phyloP scores from a whole-genome alignment of 2,888 invertebrate species.

The Heliconius sara region DNA sequence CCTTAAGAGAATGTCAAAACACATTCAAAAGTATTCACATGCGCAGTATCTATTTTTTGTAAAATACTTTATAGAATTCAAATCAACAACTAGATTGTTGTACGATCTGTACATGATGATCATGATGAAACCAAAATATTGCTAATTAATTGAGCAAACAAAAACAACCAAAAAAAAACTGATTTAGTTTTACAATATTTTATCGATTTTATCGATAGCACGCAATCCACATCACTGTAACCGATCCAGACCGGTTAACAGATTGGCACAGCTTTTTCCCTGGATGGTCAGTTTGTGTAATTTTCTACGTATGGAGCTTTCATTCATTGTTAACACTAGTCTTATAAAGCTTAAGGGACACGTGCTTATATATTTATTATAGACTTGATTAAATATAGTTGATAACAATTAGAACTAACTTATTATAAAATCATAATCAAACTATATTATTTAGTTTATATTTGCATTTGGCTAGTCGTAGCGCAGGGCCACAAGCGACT shows the following conservation, averaged over 20 bases:
- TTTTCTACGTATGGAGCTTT: constrained; percentile 43
- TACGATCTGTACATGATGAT: background rate
- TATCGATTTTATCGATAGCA: constrained; percentile 46
- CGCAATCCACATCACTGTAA: constrained; percentile 55
- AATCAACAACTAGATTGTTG: background rate
- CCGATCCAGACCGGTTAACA: constrained; percentile 70
- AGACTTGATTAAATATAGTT: background rate
- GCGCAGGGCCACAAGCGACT: too few relatives aligned
- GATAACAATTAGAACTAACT: too few relatives aligned
- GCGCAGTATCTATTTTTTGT: too few relatives aligned
- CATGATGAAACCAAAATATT: background rate
- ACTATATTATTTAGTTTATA: background rate
- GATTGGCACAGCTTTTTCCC: constrained; percentile 71
- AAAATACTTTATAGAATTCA: background rate
- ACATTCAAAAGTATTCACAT: background rate
- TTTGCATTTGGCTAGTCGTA: background rate
- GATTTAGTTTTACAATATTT: background rate
- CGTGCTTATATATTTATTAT: background rate
- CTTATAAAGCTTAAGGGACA: constrained; percentile 9
- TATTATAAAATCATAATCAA: background rate
- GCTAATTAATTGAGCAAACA: background rate
- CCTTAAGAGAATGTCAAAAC: background rate
- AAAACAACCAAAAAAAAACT: background rate
- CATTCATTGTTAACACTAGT: constrained; percentile 40
- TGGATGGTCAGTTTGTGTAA: constrained; percentile 43